A percentile compares a stretch with the other conserved stretches of the same genome.
These are phyloP conservation scores for Ceratina japonica DNA, from an alignment of 1,140 invertebrate species.

Conservation along the genomic window DNA sequence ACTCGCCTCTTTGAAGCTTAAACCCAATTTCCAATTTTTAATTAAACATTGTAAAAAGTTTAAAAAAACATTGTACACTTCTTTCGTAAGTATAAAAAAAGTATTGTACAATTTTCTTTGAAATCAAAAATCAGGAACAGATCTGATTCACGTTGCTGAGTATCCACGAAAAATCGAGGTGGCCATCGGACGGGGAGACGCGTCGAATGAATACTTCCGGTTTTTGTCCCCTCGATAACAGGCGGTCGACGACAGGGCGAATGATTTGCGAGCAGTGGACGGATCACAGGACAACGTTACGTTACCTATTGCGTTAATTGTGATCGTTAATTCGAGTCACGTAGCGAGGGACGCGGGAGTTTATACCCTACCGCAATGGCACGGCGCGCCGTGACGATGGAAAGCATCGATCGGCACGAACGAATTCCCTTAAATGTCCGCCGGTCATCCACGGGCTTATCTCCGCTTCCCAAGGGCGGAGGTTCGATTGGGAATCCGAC, in stretches of 20 bases:
- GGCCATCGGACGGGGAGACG: background rate
- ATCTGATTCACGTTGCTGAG: background rate
- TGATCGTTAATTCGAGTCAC: constrained; percentile 68
- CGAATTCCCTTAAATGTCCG: constrained; percentile 41
- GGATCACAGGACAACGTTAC: constrained; percentile 1
- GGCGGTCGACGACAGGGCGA: constrained; percentile 20
- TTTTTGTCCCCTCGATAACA: constrained; percentile 29
- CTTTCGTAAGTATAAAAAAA: background rate
- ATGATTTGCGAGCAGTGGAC: constrained; percentile 27
- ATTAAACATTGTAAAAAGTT: too few species aligned
- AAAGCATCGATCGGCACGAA: constrained; percentile 50
- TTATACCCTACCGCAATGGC: constrained; percentile 49
- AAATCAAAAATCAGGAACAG: background rate
- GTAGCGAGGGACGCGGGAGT: constrained; percentile 58
- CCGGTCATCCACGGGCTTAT: constrained; percentile 46
- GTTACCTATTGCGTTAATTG: constrained; percentile 61
- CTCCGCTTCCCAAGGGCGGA: constrained; percentile 30
- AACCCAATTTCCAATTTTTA: too few species aligned
- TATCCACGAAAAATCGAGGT: constrained; percentile 33
- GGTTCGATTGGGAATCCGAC: constrained; percentile 41
- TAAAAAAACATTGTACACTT: background rate
- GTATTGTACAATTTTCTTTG: background rate
- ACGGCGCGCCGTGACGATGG: constrained; percentile 21
- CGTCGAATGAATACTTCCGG: constrained; percentile 17
- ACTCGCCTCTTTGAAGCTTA: too few species aligned